These are phyloP conservation scores for Egretta garzetta DNA, from an alignment of 2,113 vertebrate species.

Conservation along the genomic window DNA sequence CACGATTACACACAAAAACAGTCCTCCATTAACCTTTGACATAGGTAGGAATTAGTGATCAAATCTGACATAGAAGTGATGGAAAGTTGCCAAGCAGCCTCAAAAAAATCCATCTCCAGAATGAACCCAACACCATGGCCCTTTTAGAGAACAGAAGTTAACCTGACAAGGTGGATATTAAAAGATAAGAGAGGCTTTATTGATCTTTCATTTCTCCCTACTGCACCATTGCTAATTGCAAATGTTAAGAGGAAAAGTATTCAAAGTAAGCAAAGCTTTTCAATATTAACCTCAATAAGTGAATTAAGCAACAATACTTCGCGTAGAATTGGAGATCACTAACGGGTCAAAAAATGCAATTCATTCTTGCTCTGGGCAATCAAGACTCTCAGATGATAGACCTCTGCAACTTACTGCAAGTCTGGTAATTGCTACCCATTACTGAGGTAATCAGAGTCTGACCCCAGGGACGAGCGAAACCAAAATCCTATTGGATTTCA, in stretches of 20 bases:
- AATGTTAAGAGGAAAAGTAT: conserved; percentile 20
- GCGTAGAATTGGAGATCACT: conserved; percentile 26
- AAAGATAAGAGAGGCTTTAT: conserved; percentile 20
- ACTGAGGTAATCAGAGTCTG: not conserved
- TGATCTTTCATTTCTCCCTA: conserved; percentile 20
- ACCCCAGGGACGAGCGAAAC: not conserved
- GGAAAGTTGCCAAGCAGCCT: not conserved
- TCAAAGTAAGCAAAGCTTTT: conserved; percentile 35
- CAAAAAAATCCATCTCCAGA: not conserved
- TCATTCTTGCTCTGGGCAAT: conserved; percentile 45
- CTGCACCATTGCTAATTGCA: conserved; percentile 15
- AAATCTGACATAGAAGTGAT: not conserved
- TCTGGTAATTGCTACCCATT: conserved; percentile 46
- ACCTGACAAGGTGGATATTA: not conserved
- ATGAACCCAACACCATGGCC: not conserved
- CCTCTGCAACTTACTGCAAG: conserved; percentile 7
- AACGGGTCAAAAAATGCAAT: conserved; percentile 48
- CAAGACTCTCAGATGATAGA: conserved; percentile 1
- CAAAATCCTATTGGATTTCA: not conserved
- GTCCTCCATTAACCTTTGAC: conserved; percentile 50
- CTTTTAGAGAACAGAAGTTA: not conserved
- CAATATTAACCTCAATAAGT: conserved; percentile 36
- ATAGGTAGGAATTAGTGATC: conserved; percentile 11
- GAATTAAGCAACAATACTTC: conserved; percentile 4
- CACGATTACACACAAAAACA: not conserved